These are phyloP conservation scores for Platygyra sinensis DNA, from an alignment of 64 coral and sea anemone species.

Conservation along the genomic window DNA sequence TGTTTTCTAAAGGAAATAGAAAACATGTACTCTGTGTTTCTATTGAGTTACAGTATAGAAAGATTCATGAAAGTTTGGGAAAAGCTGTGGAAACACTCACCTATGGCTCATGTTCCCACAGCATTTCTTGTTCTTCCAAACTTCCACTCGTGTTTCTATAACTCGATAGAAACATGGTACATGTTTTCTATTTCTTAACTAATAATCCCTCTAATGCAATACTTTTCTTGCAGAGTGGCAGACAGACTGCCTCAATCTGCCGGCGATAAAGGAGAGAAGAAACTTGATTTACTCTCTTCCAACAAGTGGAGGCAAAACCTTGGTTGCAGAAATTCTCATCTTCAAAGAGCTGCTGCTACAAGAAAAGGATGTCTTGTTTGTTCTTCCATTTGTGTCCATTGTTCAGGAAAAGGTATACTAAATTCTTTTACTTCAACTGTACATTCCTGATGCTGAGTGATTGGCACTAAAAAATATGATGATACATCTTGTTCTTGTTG, in stretches of 20 bases:
- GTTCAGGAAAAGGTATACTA: conserved; percentile 90
- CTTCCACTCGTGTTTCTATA: too few species aligned
- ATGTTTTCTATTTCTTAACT: too few species aligned
- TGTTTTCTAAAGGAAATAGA: too few species aligned
- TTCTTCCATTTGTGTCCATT: conserved; percentile 98
- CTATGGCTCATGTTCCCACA: too few species aligned
- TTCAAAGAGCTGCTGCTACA: conserved; percentile 88
- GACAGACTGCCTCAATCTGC: conserved; percentile 80
- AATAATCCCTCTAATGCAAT: too few species aligned
- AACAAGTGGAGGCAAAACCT: conserved; percentile 98
- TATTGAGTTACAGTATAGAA: too few species aligned
- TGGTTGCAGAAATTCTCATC: conserved; percentile 96
- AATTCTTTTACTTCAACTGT: background rate
- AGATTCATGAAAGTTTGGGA: too few species aligned
- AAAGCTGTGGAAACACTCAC: too few species aligned
- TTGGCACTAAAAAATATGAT: background rate
- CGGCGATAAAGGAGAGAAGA: conserved; percentile 68
- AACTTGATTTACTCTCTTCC: conserved; percentile 97
- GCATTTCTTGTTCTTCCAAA: too few species aligned
- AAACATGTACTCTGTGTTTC: too few species aligned
- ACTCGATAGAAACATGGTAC: too few species aligned
- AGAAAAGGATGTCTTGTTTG: conserved; percentile 86
- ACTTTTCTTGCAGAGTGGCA: conserved; percentile 84
- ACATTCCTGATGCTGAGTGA: background rate
- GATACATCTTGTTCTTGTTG: too few species aligned